Conservation (phyloP, 2,888 invertebrate species). For the Drosophila fungiperda region DNA sequence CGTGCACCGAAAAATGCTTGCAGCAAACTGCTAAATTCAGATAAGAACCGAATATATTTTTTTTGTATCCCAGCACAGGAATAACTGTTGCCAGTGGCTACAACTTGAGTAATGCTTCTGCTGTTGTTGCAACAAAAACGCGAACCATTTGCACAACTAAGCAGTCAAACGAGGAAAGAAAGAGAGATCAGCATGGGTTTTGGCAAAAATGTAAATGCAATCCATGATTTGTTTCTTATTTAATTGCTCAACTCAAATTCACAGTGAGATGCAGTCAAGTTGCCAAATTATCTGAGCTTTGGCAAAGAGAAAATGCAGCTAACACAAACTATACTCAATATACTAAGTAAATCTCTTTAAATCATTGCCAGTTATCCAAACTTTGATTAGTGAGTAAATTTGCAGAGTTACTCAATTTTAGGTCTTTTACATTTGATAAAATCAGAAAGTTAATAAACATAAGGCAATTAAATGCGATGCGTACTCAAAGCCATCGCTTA, state of each 20-base stretch:
- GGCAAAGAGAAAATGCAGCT: not conserved
- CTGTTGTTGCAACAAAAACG: constrained; percentile 8
- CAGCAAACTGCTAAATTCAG: constrained; percentile 27
- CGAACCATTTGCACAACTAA: not conserved
- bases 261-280: not conserved
- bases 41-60: constrained; percentile 43
- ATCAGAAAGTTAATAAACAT: not conserved
- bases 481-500: not conserved
- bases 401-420: not conserved
- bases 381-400: not conserved
- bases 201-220: constrained; percentile 4
- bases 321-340: not conserved
- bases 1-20: constrained; percentile 21
- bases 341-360: not conserved
- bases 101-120: not conserved
- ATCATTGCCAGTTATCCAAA: not conserved
- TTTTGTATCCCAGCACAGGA: constrained; percentile 21
- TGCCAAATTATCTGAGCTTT: not conserved
- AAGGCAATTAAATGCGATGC: not conserved
- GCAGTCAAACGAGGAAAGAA: not conserved
- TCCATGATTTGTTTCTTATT: not conserved
- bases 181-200: not conserved
- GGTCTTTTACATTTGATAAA: not conserved
- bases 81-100: not conserved
- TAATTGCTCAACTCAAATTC: not conserved